phyloP scores from a whole-genome alignment of 2,113 vertebrate species.

The Plestiodon gilberti region DNA sequence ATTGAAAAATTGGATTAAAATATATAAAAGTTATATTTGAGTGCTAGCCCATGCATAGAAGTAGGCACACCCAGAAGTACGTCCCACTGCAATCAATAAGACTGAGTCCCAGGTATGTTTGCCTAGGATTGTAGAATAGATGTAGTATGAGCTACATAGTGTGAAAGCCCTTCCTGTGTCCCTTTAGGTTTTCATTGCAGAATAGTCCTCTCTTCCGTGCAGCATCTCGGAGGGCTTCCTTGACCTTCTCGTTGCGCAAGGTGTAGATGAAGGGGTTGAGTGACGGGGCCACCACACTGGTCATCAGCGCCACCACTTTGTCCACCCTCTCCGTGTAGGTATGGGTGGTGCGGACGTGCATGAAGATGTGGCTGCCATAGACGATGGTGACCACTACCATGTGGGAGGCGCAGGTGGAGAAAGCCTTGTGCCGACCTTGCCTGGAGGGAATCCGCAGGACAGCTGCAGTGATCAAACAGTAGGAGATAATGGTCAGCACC shows the following conservation, averaged over 20 bases:
- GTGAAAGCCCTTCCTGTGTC: background rate
- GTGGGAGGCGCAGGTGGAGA: conserved; percentile 64
- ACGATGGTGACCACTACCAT: conserved; percentile 60
- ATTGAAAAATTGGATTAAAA: too few relatives aligned
- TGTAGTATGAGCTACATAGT: too few relatives aligned
- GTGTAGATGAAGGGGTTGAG: conserved; percentile 68
- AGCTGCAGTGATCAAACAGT: conserved; percentile 51
- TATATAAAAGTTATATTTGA: too few relatives aligned
- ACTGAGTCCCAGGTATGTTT: too few relatives aligned
- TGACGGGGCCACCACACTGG: conserved; percentile 39
- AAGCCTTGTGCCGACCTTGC: conserved; percentile 55
- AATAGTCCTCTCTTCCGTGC: background rate
- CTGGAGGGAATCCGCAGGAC: conserved; percentile 47
- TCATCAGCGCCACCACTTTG: conserved; percentile 61
- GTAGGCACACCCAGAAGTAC: too few relatives aligned
- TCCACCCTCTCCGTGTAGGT: conserved; percentile 32
- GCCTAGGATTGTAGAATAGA: too few relatives aligned
- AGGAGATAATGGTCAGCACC: conserved; percentile 46
- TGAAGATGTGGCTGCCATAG: conserved; percentile 65
- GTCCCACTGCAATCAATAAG: too few relatives aligned
- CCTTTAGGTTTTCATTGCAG: background rate
- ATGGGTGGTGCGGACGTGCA: conserved; percentile 53
- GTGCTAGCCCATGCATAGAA: too few relatives aligned
- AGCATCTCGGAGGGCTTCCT: conserved; percentile 49
- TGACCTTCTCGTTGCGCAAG: conserved; percentile 65